phyloP scores from a whole-genome alignment of 2,888 invertebrate genomes.

The Euphydryas editha region DNA sequence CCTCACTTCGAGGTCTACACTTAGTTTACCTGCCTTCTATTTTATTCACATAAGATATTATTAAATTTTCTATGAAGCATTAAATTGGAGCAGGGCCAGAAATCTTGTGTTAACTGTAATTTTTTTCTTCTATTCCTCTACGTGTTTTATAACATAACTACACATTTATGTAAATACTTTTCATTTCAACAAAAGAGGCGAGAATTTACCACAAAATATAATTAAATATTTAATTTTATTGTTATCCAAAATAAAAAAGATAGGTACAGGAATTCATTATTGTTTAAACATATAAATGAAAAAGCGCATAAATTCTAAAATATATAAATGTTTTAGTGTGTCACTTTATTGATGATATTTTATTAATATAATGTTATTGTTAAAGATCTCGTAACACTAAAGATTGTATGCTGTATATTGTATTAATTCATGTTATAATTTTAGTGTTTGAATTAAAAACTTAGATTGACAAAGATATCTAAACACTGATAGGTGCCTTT shows the following conservation, averaged over 20 bases:
- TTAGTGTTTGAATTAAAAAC: background rate
- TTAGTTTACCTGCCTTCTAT: background rate
- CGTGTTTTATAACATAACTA: too few relatives aligned
- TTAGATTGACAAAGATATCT: background rate
- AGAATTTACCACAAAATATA: background rate
- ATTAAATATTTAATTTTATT: background rate
- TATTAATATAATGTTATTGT: background rate
- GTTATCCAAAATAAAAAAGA: too few relatives aligned
- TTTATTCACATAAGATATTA: too few relatives aligned
- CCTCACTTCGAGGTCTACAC: background rate
- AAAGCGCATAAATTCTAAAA: background rate
- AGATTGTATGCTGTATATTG: background rate
- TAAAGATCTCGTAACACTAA: background rate
- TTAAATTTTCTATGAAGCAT: too few relatives aligned
- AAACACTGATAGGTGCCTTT: constrained; percentile 6
- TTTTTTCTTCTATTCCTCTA: too few relatives aligned
- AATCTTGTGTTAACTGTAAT: too few relatives aligned
- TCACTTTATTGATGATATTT: background rate
- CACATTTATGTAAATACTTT: background rate
- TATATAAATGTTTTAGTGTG: background rate
- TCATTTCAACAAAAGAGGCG: background rate
- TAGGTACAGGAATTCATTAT: background rate
- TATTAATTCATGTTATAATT: background rate
- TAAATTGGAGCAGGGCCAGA: too few relatives aligned
- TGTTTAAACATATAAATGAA: background rate